Conservation (phyloP, 2,888 invertebrate species). For the Heliconius charithonia region DNA sequence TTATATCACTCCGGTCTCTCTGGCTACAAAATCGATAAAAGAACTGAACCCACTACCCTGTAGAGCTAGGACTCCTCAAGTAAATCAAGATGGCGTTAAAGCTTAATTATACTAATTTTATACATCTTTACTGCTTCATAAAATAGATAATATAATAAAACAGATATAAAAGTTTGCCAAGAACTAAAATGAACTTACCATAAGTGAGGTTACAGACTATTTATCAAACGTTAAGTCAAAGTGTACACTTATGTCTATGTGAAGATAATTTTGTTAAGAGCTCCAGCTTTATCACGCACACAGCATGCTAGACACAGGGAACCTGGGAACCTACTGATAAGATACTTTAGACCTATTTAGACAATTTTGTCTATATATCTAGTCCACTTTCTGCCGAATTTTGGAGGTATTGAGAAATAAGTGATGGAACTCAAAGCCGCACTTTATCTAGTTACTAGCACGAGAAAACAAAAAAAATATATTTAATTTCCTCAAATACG, state of each 20-base stretch:
- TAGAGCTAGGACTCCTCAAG: too few species aligned
- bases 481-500: not conserved
- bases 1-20: too few species aligned
- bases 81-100: too few species aligned
- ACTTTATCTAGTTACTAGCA: not conserved
- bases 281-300: too few species aligned
- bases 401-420: not conserved
- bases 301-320: not conserved
- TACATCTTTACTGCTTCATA: not conserved
- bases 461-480: not conserved
- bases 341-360: not conserved
- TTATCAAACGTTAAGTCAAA: not conserved
- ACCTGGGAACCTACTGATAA: not conserved
- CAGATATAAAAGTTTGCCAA: conserved; percentile 1
- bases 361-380: not conserved
- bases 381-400: not conserved
- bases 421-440: not conserved
- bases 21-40: too few species aligned
- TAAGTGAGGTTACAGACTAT: not conserved
- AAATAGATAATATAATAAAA: conserved; percentile 11
- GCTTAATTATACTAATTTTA: too few species aligned
- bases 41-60: too few species aligned
- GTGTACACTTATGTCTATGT: not conserved
- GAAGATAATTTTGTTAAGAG: not conserved
- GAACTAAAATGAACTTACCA: not conserved